These are phyloP conservation scores for Conchocele bisecta DNA, from an alignment of 2,888 invertebrate species.

Conservation along the genomic window DNA sequence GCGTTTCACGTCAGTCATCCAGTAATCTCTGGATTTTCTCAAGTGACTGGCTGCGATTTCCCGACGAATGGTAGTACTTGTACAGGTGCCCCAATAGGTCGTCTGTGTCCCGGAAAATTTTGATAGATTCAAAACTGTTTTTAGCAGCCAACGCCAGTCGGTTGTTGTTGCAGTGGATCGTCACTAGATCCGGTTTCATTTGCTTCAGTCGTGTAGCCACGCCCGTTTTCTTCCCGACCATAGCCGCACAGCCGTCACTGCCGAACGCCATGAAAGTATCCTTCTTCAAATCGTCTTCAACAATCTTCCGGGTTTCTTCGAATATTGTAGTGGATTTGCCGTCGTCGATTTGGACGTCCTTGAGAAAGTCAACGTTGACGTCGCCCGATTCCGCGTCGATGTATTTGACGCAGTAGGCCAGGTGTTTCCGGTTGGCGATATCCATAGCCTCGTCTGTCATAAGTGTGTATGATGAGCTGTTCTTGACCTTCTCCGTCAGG, in stretches of 20 bases:
- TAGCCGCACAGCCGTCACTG: slow-evolving; percentile 24
- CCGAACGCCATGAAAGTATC: slow-evolving; percentile 23
- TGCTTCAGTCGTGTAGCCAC: slow-evolving; percentile 26
- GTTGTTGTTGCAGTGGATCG: slow-evolving; percentile 35
- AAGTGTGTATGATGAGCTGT: background rate
- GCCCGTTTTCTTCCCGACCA: slow-evolving; percentile 22
- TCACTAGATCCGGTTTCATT: slow-evolving; percentile 22
- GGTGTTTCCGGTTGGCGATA: slow-evolving; percentile 23
- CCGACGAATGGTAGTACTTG: slow-evolving; percentile 35
- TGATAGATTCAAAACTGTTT: slow-evolving; percentile 36
- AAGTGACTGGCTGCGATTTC: slow-evolving; percentile 13
- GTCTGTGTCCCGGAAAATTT: slow-evolving; percentile 21
- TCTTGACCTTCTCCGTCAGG: background rate
- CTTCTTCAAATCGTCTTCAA: background rate
- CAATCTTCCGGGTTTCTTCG: slow-evolving; percentile 18
- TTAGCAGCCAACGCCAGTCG: slow-evolving; percentile 39
- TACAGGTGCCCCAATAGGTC: slow-evolving; percentile 18
- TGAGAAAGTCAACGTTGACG: slow-evolving; percentile 15
- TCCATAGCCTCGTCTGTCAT: background rate
- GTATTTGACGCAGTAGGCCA: slow-evolving; percentile 33
- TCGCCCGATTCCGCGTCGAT: slow-evolving; percentile 6
- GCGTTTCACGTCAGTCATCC: slow-evolving; percentile 5
- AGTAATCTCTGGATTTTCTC: slow-evolving; percentile 18
- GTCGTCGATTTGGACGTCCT: slow-evolving; percentile 23
- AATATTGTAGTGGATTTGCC: slow-evolving; percentile 42